Evolutionary conservation across 2,113 vertebrate genomes (phyloP).

Genomic region (Macheiramphus alcinus): DNA sequence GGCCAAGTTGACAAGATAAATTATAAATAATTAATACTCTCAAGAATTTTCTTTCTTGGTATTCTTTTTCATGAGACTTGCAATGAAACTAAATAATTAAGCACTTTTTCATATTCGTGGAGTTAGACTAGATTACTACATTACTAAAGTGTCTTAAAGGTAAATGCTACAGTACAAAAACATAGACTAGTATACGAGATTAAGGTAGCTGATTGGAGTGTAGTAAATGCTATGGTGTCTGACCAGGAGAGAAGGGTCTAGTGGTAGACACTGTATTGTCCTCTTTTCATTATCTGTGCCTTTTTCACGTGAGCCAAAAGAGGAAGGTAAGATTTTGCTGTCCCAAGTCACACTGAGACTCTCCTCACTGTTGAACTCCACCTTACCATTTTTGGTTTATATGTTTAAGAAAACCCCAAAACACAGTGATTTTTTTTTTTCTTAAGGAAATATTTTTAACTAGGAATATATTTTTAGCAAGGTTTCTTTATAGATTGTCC

Average conservation of each 20-base stretch:
- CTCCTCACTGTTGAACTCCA: not conserved
- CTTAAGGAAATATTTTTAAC: not conserved
- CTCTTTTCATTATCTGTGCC: not conserved
- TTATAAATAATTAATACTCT: not conserved
- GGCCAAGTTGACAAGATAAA: not conserved
- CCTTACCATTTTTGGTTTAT: not conserved
- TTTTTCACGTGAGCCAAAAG: not conserved
- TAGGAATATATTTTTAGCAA: not conserved
- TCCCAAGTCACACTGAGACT: not conserved
- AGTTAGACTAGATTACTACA: not conserved
- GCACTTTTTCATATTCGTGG: not conserved
- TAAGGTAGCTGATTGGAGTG: not conserved
- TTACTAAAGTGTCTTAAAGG: not conserved
- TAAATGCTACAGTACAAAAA: not conserved
- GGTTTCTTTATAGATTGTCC: not conserved
- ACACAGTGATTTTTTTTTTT: not conserved
- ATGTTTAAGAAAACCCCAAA: rapidly evolving
- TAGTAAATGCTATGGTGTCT: not conserved
- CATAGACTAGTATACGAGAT: not conserved
- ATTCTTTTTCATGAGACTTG: not conserved
- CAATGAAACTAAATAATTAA: not conserved
- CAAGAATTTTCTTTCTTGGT: not conserved
- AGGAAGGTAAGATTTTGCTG: not conserved
- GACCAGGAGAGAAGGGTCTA: not conserved
- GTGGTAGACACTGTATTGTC: rapidly evolving